These are phyloP conservation scores for Drymonia ruficornis DNA, from an alignment of 2,888 invertebrate species.

Conservation along the genomic window DNA sequence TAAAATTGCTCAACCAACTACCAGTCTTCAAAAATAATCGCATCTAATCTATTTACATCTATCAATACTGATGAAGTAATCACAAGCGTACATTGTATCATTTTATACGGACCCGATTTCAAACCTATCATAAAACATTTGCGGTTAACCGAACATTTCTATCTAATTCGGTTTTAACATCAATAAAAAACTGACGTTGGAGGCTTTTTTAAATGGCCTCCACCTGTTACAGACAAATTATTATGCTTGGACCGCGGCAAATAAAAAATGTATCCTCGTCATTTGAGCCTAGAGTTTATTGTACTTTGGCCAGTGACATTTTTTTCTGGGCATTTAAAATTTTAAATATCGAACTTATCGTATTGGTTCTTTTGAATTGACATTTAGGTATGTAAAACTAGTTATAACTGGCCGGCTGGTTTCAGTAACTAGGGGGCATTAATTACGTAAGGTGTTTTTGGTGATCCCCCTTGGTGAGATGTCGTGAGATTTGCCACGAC, in stretches of 20 bases:
- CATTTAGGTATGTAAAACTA: no score
- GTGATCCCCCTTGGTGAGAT: no score
- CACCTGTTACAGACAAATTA: conserved; percentile 68
- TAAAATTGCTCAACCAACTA: no score
- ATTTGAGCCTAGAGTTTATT: conserved; percentile 27
- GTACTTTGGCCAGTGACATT: conserved; percentile 6
- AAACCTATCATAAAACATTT: conserved; percentile 55
- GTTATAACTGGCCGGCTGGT: no score
- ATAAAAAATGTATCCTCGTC: conserved; percentile 23
- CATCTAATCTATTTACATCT: conserved; percentile 11
- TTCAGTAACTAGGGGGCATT: no score
- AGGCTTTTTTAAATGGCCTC: conserved; percentile 43
- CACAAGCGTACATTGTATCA: conserved; percentile 22
- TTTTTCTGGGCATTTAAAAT: conserved; percentile 9
- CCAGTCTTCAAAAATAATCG: not conserved
- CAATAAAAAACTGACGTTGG: conserved; percentile 51
- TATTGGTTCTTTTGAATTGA: not conserved
- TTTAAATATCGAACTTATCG: conserved; percentile 7
- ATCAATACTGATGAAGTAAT: conserved; percentile 36
- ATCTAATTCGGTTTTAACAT: conserved; percentile 74
- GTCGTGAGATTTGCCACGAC: no score
- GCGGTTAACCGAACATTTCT: conserved; percentile 69
- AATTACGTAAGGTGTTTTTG: no score
- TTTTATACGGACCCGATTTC: conserved; percentile 35
- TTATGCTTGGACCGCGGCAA: conserved; percentile 32